phyloP scores from a whole-genome alignment of 2,113 vertebrate genomes.

The Crocuta crocuta region DNA sequence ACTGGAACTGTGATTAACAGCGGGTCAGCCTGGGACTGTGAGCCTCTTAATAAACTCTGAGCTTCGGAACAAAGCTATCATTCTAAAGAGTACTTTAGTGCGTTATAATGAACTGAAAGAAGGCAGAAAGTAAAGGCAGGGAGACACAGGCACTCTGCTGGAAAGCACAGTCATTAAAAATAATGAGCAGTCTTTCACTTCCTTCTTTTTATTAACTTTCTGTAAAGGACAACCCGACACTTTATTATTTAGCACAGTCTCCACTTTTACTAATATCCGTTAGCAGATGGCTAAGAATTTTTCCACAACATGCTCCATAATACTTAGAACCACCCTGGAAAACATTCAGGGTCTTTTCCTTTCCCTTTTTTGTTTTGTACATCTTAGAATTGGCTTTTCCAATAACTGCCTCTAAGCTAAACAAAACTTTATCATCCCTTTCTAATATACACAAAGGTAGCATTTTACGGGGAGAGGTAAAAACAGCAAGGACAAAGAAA shows the following conservation, averaged over 20 bases:
- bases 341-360: constrained; percentile 38
- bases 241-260: constrained; percentile 85
- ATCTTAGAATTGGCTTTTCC: background rate
- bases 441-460: background rate
- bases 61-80: constrained; percentile 90
- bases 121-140: constrained; percentile 86
- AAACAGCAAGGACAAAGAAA: background rate
- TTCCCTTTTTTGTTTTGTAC: background rate
- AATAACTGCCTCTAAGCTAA: constrained; percentile 49
- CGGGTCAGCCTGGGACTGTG: constrained; percentile 50
- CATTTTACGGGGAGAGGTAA: background rate
- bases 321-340: constrained; percentile 32
- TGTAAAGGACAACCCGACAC: constrained; percentile 85
- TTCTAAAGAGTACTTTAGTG: constrained; percentile 87
- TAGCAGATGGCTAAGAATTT: constrained; percentile 77
- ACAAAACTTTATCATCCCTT: background rate
- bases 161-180: constrained; percentile 94
- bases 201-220: constrained; percentile 89
- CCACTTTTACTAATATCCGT: constrained; percentile 82
- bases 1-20: constrained; percentile 68
- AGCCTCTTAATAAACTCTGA: constrained; percentile 84
- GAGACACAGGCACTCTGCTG: constrained; percentile 90
- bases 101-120: constrained; percentile 86
- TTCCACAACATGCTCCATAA: constrained; percentile 53
- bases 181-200: constrained; percentile 91